Base-by-base conservation (phyloP, 2,113 vertebrate genomes). In the Smithornis capensis region DNA sequence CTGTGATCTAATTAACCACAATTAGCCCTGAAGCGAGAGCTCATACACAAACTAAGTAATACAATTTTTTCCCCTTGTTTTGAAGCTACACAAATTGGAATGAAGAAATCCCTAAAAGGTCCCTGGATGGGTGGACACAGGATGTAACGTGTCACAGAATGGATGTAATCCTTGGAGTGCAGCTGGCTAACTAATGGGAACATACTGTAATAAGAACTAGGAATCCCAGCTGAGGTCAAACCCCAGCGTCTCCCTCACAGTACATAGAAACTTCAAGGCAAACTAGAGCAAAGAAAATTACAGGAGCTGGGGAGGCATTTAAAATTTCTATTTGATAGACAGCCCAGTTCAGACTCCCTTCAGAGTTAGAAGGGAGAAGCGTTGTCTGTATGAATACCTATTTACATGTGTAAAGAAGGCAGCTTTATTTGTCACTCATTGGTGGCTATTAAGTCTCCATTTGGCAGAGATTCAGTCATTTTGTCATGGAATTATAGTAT, bases 391-490 rank as follows among this genome's bases (percentile, higher is more conserved):
- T 78, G 23, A 83, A 60, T 75, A 17, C 19, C 35, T 74, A 31
- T 92, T 92, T 60, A 47, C 16, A 42, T 45, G 37, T 3, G 2
- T 44, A 80, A 90, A 83, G 35, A n/a, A 67, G 52, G 21, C 22
- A 90, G 42, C 47, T 59, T 95, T 85, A 64, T 89, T 70, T 83
- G 52, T 90, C 56, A 60, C 68, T 94, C 50, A n/a, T 33, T 83
- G 52, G 55, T 38, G 14, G 25, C 11, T 64, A 86, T 29, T 64
- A 78, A 73, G 53, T 53, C 60, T 75, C 37, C 40, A 49, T 94
- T 95, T 94, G 93, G 38, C 56, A 95, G 67, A 90, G 60, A 56
- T 77, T 65, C 71, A 93, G 64, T 83, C 56, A 63, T 67, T 83
- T 60, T 89, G 59, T 90, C 22, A 45, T 13, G 16, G 40, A 89